Percentiles rank a stretch among this genome's conserved stretches.
phyloP scores from a whole-genome alignment of 2,113 vertebrate species.

The Bufo bufo region DNA sequence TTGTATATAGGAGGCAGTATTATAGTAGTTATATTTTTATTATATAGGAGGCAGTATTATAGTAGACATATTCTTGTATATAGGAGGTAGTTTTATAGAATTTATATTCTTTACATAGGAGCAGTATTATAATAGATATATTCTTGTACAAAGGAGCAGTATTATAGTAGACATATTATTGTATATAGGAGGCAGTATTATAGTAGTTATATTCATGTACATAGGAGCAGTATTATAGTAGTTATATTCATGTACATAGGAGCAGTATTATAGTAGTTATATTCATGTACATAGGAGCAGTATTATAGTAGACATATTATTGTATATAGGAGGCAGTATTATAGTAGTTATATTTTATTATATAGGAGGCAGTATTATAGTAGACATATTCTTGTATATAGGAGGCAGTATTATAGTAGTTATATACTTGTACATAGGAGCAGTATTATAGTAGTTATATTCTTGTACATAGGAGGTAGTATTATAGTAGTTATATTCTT shows the following conservation, averaged over 20 bases:
- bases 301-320: not conserved
- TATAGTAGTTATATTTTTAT: not conserved
- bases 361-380: not conserved
- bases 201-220: not conserved
- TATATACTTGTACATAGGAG: no score
- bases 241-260: not conserved
- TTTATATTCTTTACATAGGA: not conserved
- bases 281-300: not conserved
- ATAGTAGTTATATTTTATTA: not conserved
- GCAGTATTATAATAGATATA: not conserved
- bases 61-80: slow-evolving; percentile 6
- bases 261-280: not conserved
- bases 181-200: not conserved
- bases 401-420: not conserved
- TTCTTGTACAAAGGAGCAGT: not conserved
- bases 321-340: no score
- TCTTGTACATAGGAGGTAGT: not conserved
- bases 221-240: not conserved
- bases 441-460: no score
- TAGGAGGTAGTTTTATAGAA: not conserved
- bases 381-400: not conserved
- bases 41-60: not conserved
- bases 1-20: not conserved
- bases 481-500: not conserved
- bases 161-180: not conserved